phyloP scores from a whole-genome alignment of 1,140 invertebrate genomes.

The Hormaphis cornu region DNA sequence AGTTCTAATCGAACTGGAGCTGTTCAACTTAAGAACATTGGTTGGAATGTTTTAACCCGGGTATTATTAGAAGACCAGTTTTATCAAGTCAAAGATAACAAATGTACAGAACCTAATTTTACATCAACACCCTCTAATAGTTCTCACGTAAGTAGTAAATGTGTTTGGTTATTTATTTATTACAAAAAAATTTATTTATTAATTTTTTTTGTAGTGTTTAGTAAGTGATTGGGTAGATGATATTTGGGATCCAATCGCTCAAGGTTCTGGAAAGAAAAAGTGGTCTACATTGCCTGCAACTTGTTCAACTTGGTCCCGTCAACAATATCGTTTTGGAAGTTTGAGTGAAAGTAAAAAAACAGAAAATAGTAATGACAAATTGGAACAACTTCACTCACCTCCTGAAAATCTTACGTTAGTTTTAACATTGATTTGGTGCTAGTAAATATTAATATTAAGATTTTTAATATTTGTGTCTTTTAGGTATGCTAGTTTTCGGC shows the following conservation, averaged over 20 bases:
- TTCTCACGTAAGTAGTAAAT: constrained; percentile 9
- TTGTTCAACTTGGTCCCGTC: neutral
- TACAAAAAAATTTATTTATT: neutral
- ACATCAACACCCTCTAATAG: constrained; percentile 10
- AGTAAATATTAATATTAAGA: neutral
- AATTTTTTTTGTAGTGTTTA: neutral
- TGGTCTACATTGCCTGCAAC: constrained; percentile 10
- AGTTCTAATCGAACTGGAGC: constrained; percentile 72
- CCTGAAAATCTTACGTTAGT: neutral
- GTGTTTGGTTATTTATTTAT: neutral
- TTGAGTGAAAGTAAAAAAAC: constrained; percentile 40
- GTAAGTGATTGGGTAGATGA: constrained; percentile 26
- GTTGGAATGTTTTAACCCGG: constrained; percentile 42
- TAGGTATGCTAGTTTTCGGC: neutral
- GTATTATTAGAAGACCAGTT: constrained; percentile 42
- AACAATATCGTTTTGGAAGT: constrained; percentile 37
- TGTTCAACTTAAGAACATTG: constrained; percentile 53
- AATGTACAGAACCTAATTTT: neutral
- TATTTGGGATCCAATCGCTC: constrained; percentile 16
- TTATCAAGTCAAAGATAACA: constrained; percentile 19
- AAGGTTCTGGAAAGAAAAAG: constrained; percentile 7
- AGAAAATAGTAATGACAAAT: neutral
- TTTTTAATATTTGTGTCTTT: neutral
- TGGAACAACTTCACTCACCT: neutral
- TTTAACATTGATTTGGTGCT: neutral